These are phyloP conservation scores for Orthonevra nobilis DNA, from an alignment of 2,888 invertebrate genomes.

Conservation along the genomic window DNA sequence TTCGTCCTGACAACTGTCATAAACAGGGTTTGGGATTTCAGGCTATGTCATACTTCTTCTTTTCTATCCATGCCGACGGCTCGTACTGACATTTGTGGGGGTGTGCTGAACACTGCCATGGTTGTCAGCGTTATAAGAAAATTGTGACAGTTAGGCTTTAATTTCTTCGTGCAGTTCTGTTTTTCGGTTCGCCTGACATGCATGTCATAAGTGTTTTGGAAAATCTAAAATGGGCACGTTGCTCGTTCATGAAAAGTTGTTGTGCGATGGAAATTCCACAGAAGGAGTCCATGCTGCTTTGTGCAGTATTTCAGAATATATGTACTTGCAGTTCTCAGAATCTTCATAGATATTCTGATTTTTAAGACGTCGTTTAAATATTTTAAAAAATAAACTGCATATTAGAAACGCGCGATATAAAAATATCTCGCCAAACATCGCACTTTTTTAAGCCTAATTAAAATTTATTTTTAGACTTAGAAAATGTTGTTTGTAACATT, in stretches of 20 bases:
- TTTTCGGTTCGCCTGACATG: slow-evolving; percentile 46
- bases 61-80: slow-evolving; percentile 15
- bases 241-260: not conserved
- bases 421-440: too few species aligned
- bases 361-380: too few species aligned
- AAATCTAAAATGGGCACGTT: slow-evolving; percentile 28
- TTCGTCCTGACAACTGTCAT: slow-evolving; percentile 74
- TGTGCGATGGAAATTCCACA: too few species aligned
- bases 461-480: too few species aligned
- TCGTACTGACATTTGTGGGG: slow-evolving; percentile 51
- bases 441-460: too few species aligned
- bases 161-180: slow-evolving; percentile 47
- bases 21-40: slow-evolving; percentile 72
- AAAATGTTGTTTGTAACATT: too few species aligned
- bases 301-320: too few species aligned
- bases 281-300: too few species aligned
- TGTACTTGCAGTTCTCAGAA: too few species aligned
- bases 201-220: slow-evolving; percentile 42
- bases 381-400: too few species aligned
- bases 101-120: slow-evolving; percentile 49
- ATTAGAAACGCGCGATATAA: too few species aligned
- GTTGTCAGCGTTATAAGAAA: slow-evolving; percentile 56
- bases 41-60: slow-evolving; percentile 47
- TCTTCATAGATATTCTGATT: too few species aligned
- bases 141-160: slow-evolving; percentile 58